Conservation (phyloP, 2,113 vertebrate genomes). For the Pyrgilauda ruficollis region DNA sequence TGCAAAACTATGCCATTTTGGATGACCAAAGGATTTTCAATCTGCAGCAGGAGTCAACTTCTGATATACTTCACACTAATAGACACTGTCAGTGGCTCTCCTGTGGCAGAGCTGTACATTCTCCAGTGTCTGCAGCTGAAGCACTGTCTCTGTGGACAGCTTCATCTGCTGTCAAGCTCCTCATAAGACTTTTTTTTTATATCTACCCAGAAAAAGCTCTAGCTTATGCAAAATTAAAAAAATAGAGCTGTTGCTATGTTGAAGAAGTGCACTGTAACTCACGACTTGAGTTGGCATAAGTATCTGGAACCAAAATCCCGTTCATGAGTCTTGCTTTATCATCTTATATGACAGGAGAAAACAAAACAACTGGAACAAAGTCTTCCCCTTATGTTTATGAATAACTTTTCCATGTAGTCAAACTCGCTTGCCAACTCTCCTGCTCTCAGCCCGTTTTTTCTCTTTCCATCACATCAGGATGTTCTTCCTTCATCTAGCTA, state of each 20-base stretch:
- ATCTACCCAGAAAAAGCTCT: neutral
- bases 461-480: neutral
- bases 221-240: conserved; percentile 6
- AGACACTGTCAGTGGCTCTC: neutral
- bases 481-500: neutral
- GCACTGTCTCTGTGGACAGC: neutral
- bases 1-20: neutral
- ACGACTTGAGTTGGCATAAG: neutral
- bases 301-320: neutral
- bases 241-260: conserved; percentile 17
- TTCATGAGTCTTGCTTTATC: neutral
- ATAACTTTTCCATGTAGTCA: neutral
- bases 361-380: neutral
- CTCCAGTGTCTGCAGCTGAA: neutral
- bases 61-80: accelerated
- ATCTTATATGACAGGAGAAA: neutral
- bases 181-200: neutral
- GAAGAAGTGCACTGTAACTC: neutral
- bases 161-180: neutral
- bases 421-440: neutral
- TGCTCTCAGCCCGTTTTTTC: neutral
- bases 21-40: neutral
- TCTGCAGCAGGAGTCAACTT: neutral
- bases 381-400: neutral
- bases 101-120: neutral